Evolutionary conservation across 2,888 invertebrate species (phyloP).

Genomic region (Tachystola acroxantha): DNA sequence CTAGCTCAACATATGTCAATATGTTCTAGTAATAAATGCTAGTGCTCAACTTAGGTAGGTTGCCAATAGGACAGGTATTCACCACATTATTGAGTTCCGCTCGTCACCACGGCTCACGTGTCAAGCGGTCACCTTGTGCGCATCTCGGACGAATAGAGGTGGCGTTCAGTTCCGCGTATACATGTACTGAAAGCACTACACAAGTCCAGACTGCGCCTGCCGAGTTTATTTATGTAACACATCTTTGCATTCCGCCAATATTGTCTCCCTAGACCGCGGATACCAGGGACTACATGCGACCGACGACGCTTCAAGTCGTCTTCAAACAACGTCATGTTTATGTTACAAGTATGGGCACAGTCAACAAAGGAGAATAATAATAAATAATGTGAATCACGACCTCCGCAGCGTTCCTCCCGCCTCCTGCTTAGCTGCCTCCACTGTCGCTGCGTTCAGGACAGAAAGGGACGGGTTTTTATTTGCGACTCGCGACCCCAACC

Average conservation of each 20-base stretch:
- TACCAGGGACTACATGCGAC: not conserved
- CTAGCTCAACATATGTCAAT: not conserved
- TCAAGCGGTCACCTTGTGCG: constrained; percentile 64
- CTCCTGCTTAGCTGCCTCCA: not conserved
- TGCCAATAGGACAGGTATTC: not conserved
- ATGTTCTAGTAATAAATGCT: not conserved
- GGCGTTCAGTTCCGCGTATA: constrained; percentile 57
- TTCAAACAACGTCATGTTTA: constrained; percentile 1
- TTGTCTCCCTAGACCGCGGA: constrained; percentile 6
- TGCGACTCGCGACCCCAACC: not conserved
- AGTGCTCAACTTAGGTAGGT: not conserved
- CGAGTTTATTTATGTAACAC: constrained; percentile 26
- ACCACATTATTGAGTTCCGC: not conserved
- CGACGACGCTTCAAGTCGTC: not conserved
- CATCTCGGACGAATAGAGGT: constrained; percentile 70
- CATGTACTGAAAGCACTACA: constrained; percentile 22
- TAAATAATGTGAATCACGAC: constrained; percentile 21
- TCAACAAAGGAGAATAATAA: constrained; percentile 24
- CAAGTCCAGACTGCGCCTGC: constrained; percentile 5
- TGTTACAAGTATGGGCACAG: constrained; percentile 14
- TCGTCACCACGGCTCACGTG: constrained; percentile 18
- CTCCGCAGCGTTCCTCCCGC: constrained; percentile 10
- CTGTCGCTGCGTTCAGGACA: not conserved
- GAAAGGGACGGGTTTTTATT: not conserved
- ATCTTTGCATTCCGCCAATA: constrained; percentile 20